Evolutionary conservation across 64 coral and sea anemone species (phyloP), one percentile per base, ranked within the genome.

Genomic region (Catalaphyllia jardinei): DNA sequence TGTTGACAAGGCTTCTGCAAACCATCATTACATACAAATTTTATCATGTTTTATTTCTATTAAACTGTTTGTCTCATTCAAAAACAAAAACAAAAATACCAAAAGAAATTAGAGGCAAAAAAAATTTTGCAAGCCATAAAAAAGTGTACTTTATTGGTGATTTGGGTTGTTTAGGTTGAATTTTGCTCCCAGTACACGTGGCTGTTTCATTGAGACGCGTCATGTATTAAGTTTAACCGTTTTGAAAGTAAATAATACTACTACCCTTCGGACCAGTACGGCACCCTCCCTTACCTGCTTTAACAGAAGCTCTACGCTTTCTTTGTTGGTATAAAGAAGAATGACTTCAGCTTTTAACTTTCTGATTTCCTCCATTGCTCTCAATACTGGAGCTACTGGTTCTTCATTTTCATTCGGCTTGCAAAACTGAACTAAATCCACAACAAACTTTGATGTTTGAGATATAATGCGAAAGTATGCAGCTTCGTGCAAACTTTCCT

Each of bases 291-390:
- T 79, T 81, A 79, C 88, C 88, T 79, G 76, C 33, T 64, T 13
- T 13, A 90, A 16, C 15, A 89, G 12, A 39, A 29, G 33, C 25
- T 57, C 60, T 18, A 42, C 52, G 30, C 30, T 78, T 29, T 52
- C 17, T 11, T 89, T 78, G 60, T 62, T 52, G 14, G 31, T 71
- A 62, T 90, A 90, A 80, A 90, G 88, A 1, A 90, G 88, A 73
- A 90, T 90, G 59, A 90, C 78, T 28, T 90, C 78, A 54, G 65
- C 76, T 25, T 82, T 42, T 72, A 55, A 73, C 10, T 22, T 50
- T 31, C 33, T 71, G 52, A 82, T 67, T 69, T 78, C 77, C 17
- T 81, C 71, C 63, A 73, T 60, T 31, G 75, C 65, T 73, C 79
- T 50, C 20, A 79, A 24, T 29, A 71, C 15, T 59, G 20, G 10